Conservation (phyloP, 2,797 vertebrate genomes). For the Rhabdomys pumilio region DNA sequence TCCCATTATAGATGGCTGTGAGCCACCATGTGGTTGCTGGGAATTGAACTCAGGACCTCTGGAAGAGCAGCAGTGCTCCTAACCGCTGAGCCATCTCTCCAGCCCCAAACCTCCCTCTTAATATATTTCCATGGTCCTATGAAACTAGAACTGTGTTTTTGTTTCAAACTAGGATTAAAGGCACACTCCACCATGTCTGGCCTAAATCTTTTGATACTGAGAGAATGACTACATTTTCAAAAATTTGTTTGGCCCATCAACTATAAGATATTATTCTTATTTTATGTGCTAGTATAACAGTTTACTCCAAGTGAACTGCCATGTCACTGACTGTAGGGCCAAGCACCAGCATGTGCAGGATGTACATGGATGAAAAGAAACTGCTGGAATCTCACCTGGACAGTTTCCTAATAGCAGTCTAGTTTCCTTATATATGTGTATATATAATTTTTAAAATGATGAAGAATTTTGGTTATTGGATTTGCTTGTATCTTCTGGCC, state of each 20-base stretch:
- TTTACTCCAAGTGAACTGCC: background rate
- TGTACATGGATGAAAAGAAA: background rate
- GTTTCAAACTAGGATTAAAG: background rate
- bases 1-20: too few species aligned
- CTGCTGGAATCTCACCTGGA: constrained; percentile 9
- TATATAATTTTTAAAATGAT: background rate
- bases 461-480: constrained; percentile 46
- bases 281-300: constrained; percentile 4
- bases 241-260: background rate
- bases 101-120: background rate
- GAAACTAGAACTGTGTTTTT: background rate
- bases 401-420: background rate
- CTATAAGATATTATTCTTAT: background rate
- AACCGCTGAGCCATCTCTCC: background rate
- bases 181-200: too few species aligned
- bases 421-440: constrained; percentile 4
- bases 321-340: background rate
- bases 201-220: background rate
- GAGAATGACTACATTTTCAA: constrained; percentile 10
- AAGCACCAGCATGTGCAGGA: background rate
- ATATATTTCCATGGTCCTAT: background rate
- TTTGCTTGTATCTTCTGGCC: constrained; percentile 19
- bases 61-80: too few species aligned
- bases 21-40: too few species aligned
- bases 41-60: too few species aligned